Evolutionary conservation across 2,797 vertebrate species (phyloP), one percentile per base, ranked within the genome.

Genomic region (Lagorchestes hirsutus): DNA sequence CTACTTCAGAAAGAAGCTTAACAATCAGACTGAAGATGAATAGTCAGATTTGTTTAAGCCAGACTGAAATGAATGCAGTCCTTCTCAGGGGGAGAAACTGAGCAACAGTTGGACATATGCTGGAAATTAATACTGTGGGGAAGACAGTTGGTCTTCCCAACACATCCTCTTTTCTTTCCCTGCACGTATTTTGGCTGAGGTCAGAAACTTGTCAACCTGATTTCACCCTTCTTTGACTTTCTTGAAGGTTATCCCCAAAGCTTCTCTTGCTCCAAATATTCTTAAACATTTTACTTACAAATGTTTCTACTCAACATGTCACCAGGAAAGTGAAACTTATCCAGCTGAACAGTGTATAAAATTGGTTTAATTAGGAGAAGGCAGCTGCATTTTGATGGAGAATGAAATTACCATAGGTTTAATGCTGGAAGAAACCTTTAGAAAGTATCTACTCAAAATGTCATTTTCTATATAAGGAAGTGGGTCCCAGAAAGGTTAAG

Each of bases 241-340:
- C 28, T 54, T n/a, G 54, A 54, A 90, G 74, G 46, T 57, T 56
- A 52, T 55, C 29, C 27, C n/a, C 55, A 40, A 90, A 24, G 13
- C 9, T 13, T 90, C 10, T 82, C 55, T 46, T 46, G n/a, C 27
- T 90, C 55, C 52, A 82, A 57, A 46, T 55, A 40, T 90, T 87
- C n/a, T n/a, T 90, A 90, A 87, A 56, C 55, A 55, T 16, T 93
- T 59, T 31, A 54, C n/a, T 87, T 91, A 55, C 90, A 91, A 91
- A 91, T 55, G 18, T 54, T 29, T 34, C 40, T 90, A 46, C 28
- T 90, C 55, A 57, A 16, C 0, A 5, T 82, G 3, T 90, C 55
- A 22, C 55, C 34, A 27, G n/a, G 55, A 55, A 90, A 55, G 52
- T 93, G 55, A 90, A 57, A 29, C 29, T 31, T 93, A 1, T 57